phyloP scores from a whole-genome alignment of 2,888 invertebrate genomes.

The Bhutanitis thaidina region DNA sequence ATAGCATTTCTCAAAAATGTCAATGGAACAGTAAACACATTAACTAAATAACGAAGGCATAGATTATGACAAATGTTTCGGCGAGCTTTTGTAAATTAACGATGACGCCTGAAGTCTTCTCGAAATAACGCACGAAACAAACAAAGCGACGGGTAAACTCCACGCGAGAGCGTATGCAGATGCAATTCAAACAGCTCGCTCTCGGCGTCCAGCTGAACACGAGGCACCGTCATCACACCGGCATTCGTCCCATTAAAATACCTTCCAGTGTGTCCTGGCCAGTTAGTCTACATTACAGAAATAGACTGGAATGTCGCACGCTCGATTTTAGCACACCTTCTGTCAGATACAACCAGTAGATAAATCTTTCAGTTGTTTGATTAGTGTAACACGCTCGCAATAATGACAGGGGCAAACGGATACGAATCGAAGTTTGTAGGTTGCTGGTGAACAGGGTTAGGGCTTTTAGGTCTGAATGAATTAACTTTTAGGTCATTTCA shows the following conservation, averaged over 20 bases:
- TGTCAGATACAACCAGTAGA: conserved; percentile 24
- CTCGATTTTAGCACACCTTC: conserved; percentile 51
- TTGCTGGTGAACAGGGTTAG: not conserved
- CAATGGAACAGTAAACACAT: not conserved
- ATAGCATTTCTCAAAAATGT: not conserved
- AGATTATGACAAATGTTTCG: conserved; percentile 6
- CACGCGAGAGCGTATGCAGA: conserved; percentile 6
- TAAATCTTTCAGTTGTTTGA: conserved; percentile 22
- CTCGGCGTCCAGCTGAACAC: not conserved
- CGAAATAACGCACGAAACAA: conserved; percentile 10
- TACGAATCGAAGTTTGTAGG: conserved; percentile 1
- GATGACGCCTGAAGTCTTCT: conserved; percentile 13
- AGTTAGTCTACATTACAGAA: conserved; percentile 46
- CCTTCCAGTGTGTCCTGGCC: conserved; percentile 34
- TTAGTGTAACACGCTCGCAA: conserved; percentile 16
- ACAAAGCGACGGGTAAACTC: not conserved
- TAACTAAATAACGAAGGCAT: conserved; percentile 3
- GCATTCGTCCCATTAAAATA: conserved; percentile 52
- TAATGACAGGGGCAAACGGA: conserved; percentile 6
- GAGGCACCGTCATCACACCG: conserved; percentile 27
- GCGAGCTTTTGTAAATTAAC: conserved; percentile 1
- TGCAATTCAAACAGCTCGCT: conserved; percentile 7
- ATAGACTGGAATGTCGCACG: conserved; percentile 57
- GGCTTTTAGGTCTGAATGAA: too few species aligned
- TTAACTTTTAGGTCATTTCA: too few species aligned